Percentiles rank a stretch among this genome's conserved stretches.
Evolutionary conservation across 2,797 vertebrate species (phyloP).

Genomic region (Gymnocypris eckloni): DNA sequence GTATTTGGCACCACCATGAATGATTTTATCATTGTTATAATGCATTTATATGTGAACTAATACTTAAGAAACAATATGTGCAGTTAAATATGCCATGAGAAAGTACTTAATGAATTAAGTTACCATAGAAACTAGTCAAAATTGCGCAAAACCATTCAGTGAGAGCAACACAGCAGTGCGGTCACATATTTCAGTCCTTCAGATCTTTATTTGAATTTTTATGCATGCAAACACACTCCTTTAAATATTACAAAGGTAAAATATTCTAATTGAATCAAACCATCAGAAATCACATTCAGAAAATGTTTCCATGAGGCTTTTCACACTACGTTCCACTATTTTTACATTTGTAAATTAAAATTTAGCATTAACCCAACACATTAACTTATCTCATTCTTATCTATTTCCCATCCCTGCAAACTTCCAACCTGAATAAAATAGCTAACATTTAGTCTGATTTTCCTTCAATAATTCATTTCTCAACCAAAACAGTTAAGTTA

Average conservation of each 20-base stretch:
- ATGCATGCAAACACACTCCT: neutral
- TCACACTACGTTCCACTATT: neutral
- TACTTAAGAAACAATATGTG: too few species aligned
- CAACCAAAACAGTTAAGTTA: conserved; percentile 42
- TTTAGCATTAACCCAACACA: neutral
- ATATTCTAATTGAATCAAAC: neutral
- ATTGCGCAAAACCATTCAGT: too few species aligned
- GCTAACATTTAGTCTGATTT: neutral
- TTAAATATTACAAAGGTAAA: neutral
- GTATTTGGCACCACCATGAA: too few species aligned
- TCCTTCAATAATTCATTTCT: conserved; percentile 35
- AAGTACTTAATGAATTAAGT: too few species aligned
- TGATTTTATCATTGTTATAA: too few species aligned
- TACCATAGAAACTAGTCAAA: too few species aligned
- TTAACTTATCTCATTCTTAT: neutral
- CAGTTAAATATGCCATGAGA: too few species aligned
- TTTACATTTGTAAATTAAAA: neutral
- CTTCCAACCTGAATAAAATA: too few species aligned
- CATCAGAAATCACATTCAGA: neutral
- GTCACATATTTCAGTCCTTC: too few species aligned
- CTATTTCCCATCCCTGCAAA: neutral
- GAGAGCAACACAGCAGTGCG: too few species aligned
- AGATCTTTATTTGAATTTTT: too few species aligned
- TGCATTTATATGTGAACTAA: too few species aligned
- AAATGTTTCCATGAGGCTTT: neutral